Conservation (phyloP, 2,888 invertebrate species). For the Julus scandinavius region DNA sequence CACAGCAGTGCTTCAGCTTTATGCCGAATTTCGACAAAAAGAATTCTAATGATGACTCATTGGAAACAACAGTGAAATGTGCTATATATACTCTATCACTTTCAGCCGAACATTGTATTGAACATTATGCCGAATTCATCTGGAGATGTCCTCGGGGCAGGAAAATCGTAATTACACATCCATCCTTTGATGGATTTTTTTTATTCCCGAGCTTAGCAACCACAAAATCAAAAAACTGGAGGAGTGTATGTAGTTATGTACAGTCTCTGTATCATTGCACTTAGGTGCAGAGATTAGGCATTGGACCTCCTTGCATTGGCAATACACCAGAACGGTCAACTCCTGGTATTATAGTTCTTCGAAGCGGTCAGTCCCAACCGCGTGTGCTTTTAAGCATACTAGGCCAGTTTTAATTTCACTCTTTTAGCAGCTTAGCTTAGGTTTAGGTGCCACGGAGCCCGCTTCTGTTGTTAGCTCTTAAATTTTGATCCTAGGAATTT, state of each 20-base stretch:
- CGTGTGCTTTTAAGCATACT: background rate
- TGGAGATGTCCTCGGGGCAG: background rate
- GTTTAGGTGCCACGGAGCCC: background rate
- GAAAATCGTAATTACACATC: background rate
- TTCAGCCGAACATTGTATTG: too few relatives aligned
- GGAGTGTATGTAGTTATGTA: background rate
- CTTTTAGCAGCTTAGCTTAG: background rate
- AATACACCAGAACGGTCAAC: background rate
- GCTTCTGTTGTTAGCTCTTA: background rate
- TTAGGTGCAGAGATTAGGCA: background rate
- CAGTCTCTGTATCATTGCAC: background rate
- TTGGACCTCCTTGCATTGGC: background rate
- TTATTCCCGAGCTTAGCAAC: background rate
- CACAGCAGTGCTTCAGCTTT: too few relatives aligned
- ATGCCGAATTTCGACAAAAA: too few relatives aligned
- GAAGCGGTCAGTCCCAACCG: background rate
- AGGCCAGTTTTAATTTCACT: background rate
- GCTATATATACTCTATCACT: too few relatives aligned
- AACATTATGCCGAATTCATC: too few relatives aligned
- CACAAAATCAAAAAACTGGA: background rate
- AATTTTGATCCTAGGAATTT: background rate
- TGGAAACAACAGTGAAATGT: too few relatives aligned
- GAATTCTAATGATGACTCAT: too few relatives aligned
- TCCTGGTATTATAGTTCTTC: background rate
- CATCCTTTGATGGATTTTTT: background rate